Percentiles rank a stretch among this genome's conserved stretches.
Conservation (phyloP, 2,797 vertebrate species). For the Lacerta bilineata region DNA sequence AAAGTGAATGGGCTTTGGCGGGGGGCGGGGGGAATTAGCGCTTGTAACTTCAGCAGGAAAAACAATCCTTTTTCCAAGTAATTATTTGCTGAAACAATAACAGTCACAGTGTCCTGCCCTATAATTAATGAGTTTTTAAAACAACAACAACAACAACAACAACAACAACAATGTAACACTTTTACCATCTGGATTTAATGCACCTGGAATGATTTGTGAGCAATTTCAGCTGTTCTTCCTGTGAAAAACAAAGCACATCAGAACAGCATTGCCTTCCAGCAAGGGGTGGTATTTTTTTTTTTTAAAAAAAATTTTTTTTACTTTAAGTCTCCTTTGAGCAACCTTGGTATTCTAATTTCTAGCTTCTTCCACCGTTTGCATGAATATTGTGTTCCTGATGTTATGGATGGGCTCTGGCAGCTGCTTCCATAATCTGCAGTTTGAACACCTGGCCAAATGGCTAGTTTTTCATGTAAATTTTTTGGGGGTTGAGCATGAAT, state of each 20-base stretch:
- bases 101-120: neutral
- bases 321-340: slow-evolving; percentile 58
- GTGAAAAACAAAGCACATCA: slow-evolving; percentile 26
- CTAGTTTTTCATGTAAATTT: slow-evolving; percentile 13
- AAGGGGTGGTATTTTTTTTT: slow-evolving; percentile 26
- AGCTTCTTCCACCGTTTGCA: slow-evolving; percentile 26
- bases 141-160: neutral
- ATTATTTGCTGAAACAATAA: slow-evolving; percentile 29
- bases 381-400: slow-evolving; percentile 16
- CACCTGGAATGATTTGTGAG: slow-evolving; percentile 45
- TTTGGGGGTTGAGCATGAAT: neutral
- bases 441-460: slow-evolving; percentile 11
- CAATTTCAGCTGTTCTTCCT: slow-evolving; percentile 58
- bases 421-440: slow-evolving; percentile 35
- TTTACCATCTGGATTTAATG: slow-evolving; percentile 48
- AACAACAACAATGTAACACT: slow-evolving; percentile 23
- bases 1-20: neutral
- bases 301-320: slow-evolving; percentile 36
- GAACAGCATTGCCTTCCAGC: slow-evolving; percentile 60
- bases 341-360: slow-evolving; percentile 51
- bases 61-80: slow-evolving; percentile 17
- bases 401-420: slow-evolving; percentile 33
- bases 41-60: slow-evolving; percentile 7
- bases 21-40: neutral
- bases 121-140: slow-evolving; percentile 15